phyloP scores from a whole-genome alignment of 2,113 vertebrate genomes.

The Tragelaphus strepsiceros region DNA sequence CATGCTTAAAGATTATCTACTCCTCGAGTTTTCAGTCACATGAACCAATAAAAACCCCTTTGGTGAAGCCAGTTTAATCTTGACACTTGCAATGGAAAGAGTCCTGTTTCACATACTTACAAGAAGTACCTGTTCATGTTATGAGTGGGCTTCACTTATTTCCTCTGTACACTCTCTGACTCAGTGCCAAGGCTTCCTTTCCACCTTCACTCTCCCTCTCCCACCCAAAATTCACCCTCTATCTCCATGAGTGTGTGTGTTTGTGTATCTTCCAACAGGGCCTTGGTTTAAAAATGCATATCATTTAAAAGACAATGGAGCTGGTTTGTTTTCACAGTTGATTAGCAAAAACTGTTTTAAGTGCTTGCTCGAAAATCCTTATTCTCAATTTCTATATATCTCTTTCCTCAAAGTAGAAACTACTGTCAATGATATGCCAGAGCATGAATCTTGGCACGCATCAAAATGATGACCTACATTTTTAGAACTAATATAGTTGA shows the following conservation, averaged over 20 bases:
- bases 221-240: neutral
- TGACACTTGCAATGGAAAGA: neutral
- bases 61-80: neutral
- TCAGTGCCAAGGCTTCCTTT: neutral
- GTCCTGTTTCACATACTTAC: neutral
- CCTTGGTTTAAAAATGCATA: neutral
- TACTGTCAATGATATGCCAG: neutral
- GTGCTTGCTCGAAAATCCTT: neutral
- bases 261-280: neutral
- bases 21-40: neutral
- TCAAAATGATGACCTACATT: neutral
- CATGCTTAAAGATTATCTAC: neutral
- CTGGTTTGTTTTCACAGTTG: neutral
- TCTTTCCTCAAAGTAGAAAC: slow-evolving; percentile 5
- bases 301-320: neutral
- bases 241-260: neutral
- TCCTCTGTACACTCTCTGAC: neutral
- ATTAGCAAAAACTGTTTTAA: neutral
- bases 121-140: neutral
- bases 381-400: neutral
- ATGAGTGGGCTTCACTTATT: neutral
- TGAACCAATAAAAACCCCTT: neutral
- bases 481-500: neutral
- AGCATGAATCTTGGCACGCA: neutral
- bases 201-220: neutral